phyloP scores from a whole-genome alignment of 2,113 vertebrate genomes.

The Corythaixoides concolor region DNA sequence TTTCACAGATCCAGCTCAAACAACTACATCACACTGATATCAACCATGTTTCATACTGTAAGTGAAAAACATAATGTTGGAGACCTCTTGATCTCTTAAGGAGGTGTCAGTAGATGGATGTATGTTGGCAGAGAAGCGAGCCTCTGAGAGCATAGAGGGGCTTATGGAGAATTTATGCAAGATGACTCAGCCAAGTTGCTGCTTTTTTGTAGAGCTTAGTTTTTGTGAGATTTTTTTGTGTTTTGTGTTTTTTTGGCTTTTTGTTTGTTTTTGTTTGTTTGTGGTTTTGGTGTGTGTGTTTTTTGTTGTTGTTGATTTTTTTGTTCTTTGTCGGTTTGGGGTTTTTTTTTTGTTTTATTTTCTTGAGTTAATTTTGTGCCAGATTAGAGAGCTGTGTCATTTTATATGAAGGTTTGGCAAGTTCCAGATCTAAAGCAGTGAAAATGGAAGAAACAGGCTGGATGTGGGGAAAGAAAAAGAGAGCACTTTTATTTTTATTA shows the following conservation, averaged over 20 bases:
- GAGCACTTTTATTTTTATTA: neutral
- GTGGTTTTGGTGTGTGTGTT: too few relatives aligned
- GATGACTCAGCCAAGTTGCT: neutral
- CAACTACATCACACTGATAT: neutral
- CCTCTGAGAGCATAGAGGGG: neutral
- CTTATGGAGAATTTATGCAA: neutral
- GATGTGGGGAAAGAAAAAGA: neutral
- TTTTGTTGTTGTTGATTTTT: too few relatives aligned
- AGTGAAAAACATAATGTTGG: neutral
- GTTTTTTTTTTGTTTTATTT: too few relatives aligned
- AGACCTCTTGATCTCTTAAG: neutral
- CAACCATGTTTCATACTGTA: neutral
- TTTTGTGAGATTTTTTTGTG: too few relatives aligned
- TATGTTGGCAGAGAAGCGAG: neutral
- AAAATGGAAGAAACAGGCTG: neutral
- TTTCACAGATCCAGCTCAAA: neutral
- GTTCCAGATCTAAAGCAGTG: neutral
- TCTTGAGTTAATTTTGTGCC: neutral
- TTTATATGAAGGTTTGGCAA: neutral
- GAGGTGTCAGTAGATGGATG: neutral
- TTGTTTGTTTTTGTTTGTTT: too few relatives aligned
- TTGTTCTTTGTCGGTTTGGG: too few relatives aligned
- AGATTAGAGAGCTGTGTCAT: neutral
- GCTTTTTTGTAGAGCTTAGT: neutral
- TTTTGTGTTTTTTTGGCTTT: neutral